These are phyloP conservation scores for Drosophila willistoni DNA, from an alignment of 1,140 invertebrate genomes.

Conservation along the genomic window DNA sequence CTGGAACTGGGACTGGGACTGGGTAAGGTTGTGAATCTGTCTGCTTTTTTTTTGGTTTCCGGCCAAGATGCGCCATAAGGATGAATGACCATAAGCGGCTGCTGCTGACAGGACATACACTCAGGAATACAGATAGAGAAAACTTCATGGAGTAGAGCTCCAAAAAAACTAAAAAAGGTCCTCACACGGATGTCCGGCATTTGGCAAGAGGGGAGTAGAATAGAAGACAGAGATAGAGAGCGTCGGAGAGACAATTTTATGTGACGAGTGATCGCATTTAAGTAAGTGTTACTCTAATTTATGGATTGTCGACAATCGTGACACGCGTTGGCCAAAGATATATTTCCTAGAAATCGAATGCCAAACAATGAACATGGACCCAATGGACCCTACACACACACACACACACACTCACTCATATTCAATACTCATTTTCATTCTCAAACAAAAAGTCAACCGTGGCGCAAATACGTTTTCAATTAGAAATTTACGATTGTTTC, in stretches of 20 bases:
- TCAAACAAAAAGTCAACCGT: conserved; percentile 47
- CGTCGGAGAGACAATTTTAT: background rate
- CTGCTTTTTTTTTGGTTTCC: conserved; percentile 50
- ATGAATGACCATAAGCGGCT: conserved; percentile 1
- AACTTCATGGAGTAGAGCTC: conserved; percentile 2
- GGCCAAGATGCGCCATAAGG: conserved; percentile 37
- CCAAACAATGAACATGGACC: conserved; percentile 1
- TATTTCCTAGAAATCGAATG: conserved; percentile 12
- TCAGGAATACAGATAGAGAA: background rate
- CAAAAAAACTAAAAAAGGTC: background rate
- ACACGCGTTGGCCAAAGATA: conserved; percentile 14
- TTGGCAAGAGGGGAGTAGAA: background rate
- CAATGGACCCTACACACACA: background rate
- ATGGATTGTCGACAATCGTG: conserved; percentile 4
- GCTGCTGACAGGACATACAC: conserved; percentile 4
- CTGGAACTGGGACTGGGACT: conserved; percentile 1
- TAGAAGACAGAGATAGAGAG: background rate
- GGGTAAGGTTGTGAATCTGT: conserved; percentile 8
- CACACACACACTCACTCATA: background rate
- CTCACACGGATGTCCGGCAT: conserved; percentile 17
- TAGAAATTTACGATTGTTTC: conserved; percentile 72
- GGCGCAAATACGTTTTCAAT: conserved; percentile 70
- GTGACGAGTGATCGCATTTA: conserved; percentile 11
- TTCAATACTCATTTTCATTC: conserved; percentile 4
- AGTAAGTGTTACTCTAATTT: conserved; percentile 8